These are phyloP conservation scores for Platyura marginata DNA, from an alignment of 1,140 invertebrate genomes.

Conservation along the genomic window DNA sequence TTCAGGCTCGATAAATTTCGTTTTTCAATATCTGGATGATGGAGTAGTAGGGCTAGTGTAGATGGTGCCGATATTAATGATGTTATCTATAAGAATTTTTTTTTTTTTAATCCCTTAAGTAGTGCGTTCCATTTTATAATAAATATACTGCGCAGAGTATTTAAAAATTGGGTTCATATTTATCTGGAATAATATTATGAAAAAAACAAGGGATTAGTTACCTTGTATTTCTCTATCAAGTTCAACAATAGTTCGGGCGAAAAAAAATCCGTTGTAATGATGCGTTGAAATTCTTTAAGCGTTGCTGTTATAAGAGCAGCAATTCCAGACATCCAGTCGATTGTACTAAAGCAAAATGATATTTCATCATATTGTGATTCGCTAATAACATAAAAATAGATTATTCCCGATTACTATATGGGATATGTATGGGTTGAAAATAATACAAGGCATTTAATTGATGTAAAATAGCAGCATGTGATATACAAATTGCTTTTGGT, in stretches of 20 bases:
- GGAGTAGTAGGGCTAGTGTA: constrained; percentile 5
- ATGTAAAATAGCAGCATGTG: not conserved
- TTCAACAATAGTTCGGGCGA: not conserved
- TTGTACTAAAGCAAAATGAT: not conserved
- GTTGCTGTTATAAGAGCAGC: not conserved
- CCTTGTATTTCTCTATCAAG: not conserved
- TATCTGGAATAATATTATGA: too few relatives aligned
- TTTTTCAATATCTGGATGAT: constrained; percentile 12
- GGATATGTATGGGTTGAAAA: too few relatives aligned
- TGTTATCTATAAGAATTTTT: too few relatives aligned
- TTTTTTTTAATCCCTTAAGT: too few relatives aligned
- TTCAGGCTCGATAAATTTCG: constrained; percentile 15
- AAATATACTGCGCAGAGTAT: too few relatives aligned
- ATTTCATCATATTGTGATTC: not conserved
- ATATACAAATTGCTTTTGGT: constrained; percentile 1
- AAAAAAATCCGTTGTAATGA: constrained; percentile 1
- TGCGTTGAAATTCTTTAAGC: not conserved
- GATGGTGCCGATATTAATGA: not conserved
- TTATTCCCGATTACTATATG: too few relatives aligned
- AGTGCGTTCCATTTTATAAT: too few relatives aligned
- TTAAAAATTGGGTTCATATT: too few relatives aligned
- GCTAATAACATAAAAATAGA: not conserved
- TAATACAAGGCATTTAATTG: too few relatives aligned
- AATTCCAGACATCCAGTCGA: not conserved
- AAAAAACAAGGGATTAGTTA: constrained; percentile 2